Base-by-base conservation (phyloP, 2,888 invertebrate genomes). In the Protophormia terraenovae region DNA sequence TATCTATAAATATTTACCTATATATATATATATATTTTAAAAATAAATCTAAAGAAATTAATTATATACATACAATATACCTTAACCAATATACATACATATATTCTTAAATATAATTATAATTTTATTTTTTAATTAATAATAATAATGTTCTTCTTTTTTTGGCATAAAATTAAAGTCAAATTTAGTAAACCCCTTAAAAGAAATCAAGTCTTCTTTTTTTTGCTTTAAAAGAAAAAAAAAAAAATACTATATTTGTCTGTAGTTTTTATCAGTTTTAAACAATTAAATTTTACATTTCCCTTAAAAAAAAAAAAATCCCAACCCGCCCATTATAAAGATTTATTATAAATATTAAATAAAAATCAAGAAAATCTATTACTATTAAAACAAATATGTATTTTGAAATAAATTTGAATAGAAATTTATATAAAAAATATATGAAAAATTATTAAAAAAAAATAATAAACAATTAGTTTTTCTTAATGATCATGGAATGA, bases 401-500 rank as follows among this genome's bases (percentile, higher is more conserved):
- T 55, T n/a, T 38, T 53, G 29, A 72, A 80, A 72, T 53, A 83
- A 79, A 75, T 38, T 58, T 66, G 32, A 64, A 72, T 53, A 58
- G 72, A 73, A 73, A 80, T 73, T 80, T 72, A 50, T 60, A 50
- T 19, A 64, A 71, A 80, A 78, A 72, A 53, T 50, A 69, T 38
- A 67, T 47, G 22, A 58, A 60, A 58, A 60, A 69, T 38, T 47
- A 60, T 19, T n/a, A 62, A 58, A 58, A 79, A 35, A 50, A 75
- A 75, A 60, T 38, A 24, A 27, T 32, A 53, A 71, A 76, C 71
- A 83, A 66, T 83, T 71, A 64, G 76, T 77, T 77, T 66, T 77
- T 77, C 71, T 73, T 82, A 71, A 82, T 60, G 71, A 64, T 76
- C 82, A 83, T 69, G 71, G 76, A 71, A 82, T 76, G 75, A 76